phyloP scores from a whole-genome alignment of 2,797 vertebrate species.

The Diceros bicornis region DNA sequence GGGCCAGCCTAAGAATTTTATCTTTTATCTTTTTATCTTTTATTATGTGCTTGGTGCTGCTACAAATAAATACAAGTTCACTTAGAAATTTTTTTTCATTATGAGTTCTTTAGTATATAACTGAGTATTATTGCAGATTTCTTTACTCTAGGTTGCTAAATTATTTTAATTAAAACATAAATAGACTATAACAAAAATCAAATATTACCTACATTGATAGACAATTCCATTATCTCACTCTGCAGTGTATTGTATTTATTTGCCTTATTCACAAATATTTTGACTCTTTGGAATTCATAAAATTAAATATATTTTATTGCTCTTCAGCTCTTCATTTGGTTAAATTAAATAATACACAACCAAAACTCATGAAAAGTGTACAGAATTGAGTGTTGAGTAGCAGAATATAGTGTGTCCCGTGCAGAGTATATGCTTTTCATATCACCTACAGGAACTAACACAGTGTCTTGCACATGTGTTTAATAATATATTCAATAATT shows the following conservation, averaged over 20 bases:
- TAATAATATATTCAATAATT: conserved; percentile 38
- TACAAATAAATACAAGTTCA: conserved; percentile 49
- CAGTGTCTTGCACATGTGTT: not conserved
- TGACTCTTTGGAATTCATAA: conserved; percentile 36
- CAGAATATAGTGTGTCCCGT: not conserved
- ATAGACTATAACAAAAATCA: not conserved
- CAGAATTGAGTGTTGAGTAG: not conserved
- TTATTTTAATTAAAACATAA: not conserved
- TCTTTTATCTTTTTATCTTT: conserved; percentile 41
- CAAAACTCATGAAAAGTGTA: not conserved
- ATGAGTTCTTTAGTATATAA: not conserved
- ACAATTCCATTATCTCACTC: conserved; percentile 1
- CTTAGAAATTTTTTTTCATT: not conserved
- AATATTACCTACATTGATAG: not conserved
- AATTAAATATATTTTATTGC: conserved; percentile 42
- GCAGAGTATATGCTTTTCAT: not conserved
- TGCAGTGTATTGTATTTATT: not conserved
- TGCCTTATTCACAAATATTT: conserved; percentile 37
- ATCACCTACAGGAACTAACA: conserved; percentile 11
- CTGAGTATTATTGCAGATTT: not conserved
- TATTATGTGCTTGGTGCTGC: not conserved
- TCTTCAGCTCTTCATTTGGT: not conserved
- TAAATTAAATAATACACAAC: conserved; percentile 21
- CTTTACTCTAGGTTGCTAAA: conserved; percentile 43
- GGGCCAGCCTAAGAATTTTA: not conserved